Conservation (phyloP, 1,140 invertebrate species). For the Rhynchophorus ferrugineus region DNA sequence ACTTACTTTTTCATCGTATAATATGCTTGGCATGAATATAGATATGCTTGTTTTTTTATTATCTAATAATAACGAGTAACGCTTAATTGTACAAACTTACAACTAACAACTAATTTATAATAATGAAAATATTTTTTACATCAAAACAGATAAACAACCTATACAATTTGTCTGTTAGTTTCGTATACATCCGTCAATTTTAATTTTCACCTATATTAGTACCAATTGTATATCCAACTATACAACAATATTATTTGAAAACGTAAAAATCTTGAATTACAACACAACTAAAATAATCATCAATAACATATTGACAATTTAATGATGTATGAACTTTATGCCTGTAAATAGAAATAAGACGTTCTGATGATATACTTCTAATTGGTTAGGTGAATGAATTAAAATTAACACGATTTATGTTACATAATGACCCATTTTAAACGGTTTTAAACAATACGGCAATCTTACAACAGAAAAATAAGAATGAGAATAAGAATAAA, state of each 20-base stretch:
- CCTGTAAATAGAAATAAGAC: too few species aligned
- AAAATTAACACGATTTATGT: background rate
- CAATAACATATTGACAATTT: too few species aligned
- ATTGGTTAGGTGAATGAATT: background rate
- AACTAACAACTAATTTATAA: constrained; percentile 25
- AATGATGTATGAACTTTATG: too few species aligned
- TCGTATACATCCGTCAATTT: constrained; percentile 14
- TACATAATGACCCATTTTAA: background rate
- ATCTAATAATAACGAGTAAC: constrained; percentile 28
- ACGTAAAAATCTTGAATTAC: too few species aligned
- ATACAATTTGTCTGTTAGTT: constrained; percentile 15
- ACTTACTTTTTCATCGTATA: constrained; percentile 24
- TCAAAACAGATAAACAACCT: constrained; percentile 22
- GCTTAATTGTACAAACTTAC: constrained; percentile 17
- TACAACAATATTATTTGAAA: too few species aligned
- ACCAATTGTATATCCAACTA: background rate
- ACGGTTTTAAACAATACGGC: constrained; percentile 16
- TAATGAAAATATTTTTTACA: constrained; percentile 22
- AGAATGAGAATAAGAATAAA: constrained; percentile 11
- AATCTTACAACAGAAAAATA: constrained; percentile 3
- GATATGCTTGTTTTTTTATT: constrained; percentile 34
- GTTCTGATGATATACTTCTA: too few species aligned
- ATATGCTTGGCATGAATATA: constrained; percentile 36
- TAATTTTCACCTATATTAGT: constrained; percentile 1
- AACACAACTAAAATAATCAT: background rate